These are phyloP conservation scores for Oryzias sinensis DNA, from an alignment of 2,797 vertebrate genomes.

Conservation along the genomic window DNA sequence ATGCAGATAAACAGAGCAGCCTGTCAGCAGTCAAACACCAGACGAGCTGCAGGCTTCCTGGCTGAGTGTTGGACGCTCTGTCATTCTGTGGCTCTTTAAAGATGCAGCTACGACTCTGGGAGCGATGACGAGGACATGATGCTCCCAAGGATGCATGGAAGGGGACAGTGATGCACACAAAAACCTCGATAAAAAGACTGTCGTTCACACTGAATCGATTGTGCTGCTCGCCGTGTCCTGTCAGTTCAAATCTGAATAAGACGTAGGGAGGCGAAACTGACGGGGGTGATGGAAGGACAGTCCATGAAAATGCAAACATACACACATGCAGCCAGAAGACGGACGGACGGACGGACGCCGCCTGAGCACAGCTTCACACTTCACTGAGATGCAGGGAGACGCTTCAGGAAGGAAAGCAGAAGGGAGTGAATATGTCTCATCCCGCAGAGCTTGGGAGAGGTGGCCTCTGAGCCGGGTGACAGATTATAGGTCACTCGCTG, in stretches of 20 bases:
- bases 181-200: slow-evolving; percentile 13
- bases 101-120: slow-evolving; percentile 33
- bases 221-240: slow-evolving; percentile 20
- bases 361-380: slow-evolving; percentile 47
- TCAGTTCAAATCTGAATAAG: slow-evolving; percentile 33
- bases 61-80: slow-evolving; percentile 22
- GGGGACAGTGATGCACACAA: slow-evolving; percentile 1
- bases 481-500: slow-evolving; percentile 76
- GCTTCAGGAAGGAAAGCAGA: slow-evolving; percentile 34
- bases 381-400: slow-evolving; percentile 52
- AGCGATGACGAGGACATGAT: slow-evolving; percentile 19
- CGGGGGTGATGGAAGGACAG: slow-evolving; percentile 26
- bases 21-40: slow-evolving; percentile 53
- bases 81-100: slow-evolving; percentile 28
- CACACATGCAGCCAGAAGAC: slow-evolving; percentile 16
- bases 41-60: slow-evolving; percentile 52
- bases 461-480: slow-evolving; percentile 71
- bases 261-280: slow-evolving; percentile 24
- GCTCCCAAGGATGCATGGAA: slow-evolving; percentile 13
- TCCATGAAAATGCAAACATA: slow-evolving; percentile 37
- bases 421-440: slow-evolving; percentile 53
- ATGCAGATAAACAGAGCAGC: slow-evolving; percentile 58
- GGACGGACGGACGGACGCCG: slow-evolving; percentile 21
- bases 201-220: slow-evolving; percentile 34
- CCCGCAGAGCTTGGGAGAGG: slow-evolving; percentile 45